Base-by-base conservation (phyloP, 2,888 invertebrate genomes). In the Eucera pruinosa region DNA sequence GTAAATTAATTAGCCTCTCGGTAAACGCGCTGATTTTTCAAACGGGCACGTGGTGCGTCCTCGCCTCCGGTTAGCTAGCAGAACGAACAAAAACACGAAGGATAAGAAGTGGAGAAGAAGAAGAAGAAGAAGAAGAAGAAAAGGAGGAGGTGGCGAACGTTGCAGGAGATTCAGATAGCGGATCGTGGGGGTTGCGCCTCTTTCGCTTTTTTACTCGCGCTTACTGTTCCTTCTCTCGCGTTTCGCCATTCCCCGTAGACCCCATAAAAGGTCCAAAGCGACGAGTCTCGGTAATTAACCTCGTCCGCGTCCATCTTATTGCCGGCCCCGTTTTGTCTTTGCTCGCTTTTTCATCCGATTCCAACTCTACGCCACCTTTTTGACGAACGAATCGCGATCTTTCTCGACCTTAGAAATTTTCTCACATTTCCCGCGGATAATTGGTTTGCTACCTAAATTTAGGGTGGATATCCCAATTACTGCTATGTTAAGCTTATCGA, bases 1-100 rank as follows among this genome's bases (percentile, higher is more conserved):
- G 90, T 86, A 90, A 90, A 90, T 90, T 90, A 90, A 90, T 90
- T 90, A 90, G 89, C 84, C 83, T 83, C 83, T 80, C 81, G 83
- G 88, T 87, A 87, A 87, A 81, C 80, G 86, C 82, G 82, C 80
- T 83, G 86, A 89, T 89, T 90, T 89, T 90, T 89, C 85, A 85
- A 81, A 50, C 71, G 74, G 77, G 76, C 81, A 77, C 86, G 84
- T 87, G 86, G 83, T 86, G 78, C 83, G 73, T 69, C 70, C 75
- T 81, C 72, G 85, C 81, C 76, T 76, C 69, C 72, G 78, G 81
- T 71, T 64, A 74, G 47, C 57, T 70, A 43, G 62, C 48, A 57
- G 43, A 52, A 72, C 43, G 67, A 43, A 65, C 65, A 72, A 71
- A 52, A 47, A 33, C 2, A 23, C 39, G 15, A 23, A 55, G 9